A percentile compares a stretch with the other conserved stretches of the same genome.
Conservation (phyloP, 2,888 invertebrate species). For the Argyresthia albistria region DNA sequence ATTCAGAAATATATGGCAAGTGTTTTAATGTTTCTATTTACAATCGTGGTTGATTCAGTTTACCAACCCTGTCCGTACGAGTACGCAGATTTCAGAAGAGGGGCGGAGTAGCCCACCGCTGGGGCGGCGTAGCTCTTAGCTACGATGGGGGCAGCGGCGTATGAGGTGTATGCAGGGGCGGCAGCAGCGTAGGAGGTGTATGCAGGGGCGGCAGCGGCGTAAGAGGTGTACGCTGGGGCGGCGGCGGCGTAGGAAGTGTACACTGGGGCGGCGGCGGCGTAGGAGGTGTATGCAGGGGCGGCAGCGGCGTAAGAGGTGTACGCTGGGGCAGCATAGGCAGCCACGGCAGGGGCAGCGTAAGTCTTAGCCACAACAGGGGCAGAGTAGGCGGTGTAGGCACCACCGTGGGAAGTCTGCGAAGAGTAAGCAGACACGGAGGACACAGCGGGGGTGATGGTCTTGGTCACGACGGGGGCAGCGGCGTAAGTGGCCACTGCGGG, state of each 20-base stretch:
- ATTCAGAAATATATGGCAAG: background rate
- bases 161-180: constrained; percentile 27
- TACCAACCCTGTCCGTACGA: constrained; percentile 17
- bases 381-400: constrained; percentile 32
- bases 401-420: constrained; percentile 11
- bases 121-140: constrained; percentile 17
- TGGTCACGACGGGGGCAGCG: constrained; percentile 17
- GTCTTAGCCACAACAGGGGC: constrained; percentile 33
- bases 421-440: constrained; percentile 13
- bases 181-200: constrained; percentile 20
- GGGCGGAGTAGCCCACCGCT: constrained; percentile 5
- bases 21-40: background rate
- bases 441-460: constrained; percentile 32
- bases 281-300: constrained; percentile 25
- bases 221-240: constrained; percentile 19
- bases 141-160: constrained; percentile 53
- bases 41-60: background rate
- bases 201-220: constrained; percentile 31
- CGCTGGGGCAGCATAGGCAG: constrained; percentile 19
- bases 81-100: constrained; percentile 28
- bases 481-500: constrained; percentile 14
- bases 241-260: constrained; percentile 44
- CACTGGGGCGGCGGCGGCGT: constrained; percentile 17
- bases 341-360: constrained; percentile 17
- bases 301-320: constrained; percentile 11